These are phyloP conservation scores for Penaeus vannamei DNA, from an alignment of 1,140 invertebrate genomes.

Conservation along the genomic window DNA sequence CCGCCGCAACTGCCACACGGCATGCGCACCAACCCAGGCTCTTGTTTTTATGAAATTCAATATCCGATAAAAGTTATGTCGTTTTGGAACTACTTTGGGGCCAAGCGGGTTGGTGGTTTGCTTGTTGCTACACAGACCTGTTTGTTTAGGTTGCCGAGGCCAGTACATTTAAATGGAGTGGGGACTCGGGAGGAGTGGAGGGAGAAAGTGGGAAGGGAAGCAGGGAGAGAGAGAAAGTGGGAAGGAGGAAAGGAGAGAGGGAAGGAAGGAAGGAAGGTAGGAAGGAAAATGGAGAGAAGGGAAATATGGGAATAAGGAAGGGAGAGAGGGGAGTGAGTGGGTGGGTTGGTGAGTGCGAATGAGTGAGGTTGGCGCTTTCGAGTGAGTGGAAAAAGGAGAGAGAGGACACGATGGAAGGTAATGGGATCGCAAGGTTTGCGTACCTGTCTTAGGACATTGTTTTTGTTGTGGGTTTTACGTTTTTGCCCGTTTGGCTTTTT, in stretches of 20 bases:
- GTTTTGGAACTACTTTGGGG: no score
- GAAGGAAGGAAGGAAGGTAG: not conserved
- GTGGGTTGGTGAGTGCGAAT: not conserved
- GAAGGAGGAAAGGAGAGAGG: not conserved
- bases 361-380: not conserved
- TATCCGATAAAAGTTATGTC: no score
- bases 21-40: no score
- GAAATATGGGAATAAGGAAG: not conserved
- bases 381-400: constrained; percentile 9
- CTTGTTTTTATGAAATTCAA: no score
- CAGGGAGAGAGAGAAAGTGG: not conserved
- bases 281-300: not conserved
- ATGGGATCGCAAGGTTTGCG: no score
- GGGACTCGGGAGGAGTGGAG: not conserved
- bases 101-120: no score
- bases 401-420: not conserved
- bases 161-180: not conserved
- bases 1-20: no score
- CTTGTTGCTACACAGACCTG: no score
- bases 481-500: no score
- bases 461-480: no score
- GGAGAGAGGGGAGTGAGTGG: not conserved
- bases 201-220: not conserved
- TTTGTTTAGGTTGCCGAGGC: not conserved
- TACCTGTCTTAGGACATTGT: no score